A percentile compares a stretch with the other conserved stretches of the same genome.
Evolutionary conservation across 2,888 invertebrate species (phyloP).

Genomic region (Panopea generosa): DNA sequence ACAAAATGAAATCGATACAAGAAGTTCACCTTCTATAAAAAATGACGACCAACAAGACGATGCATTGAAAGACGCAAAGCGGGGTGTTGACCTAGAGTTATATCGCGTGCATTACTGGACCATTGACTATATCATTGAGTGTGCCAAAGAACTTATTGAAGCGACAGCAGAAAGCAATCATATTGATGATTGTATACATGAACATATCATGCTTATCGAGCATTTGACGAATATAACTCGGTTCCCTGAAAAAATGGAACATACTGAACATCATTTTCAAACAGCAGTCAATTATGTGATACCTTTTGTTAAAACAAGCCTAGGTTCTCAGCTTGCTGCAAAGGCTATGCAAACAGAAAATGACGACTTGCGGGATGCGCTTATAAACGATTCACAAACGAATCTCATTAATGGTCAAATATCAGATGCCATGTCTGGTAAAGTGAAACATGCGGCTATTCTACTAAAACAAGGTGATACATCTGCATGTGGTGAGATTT

Average conservation of each 20-base stretch:
- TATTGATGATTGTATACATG: slow-evolving; percentile 11
- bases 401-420: neutral
- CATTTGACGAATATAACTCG: slow-evolving; percentile 5
- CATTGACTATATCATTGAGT: slow-evolving; percentile 9
- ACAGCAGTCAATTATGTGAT: slow-evolving; percentile 7
- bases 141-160: slow-evolving; percentile 20
- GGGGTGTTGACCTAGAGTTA: slow-evolving; percentile 10
- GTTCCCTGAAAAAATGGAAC: neutral
- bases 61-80: neutral
- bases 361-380: too few species aligned
- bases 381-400: neutral
- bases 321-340: slow-evolving; percentile 16
- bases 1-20: too few species aligned
- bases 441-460: slow-evolving; percentile 15
- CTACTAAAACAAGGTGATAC: neutral
- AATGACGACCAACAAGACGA: neutral
- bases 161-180: slow-evolving; percentile 8
- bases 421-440: slow-evolving; percentile 15
- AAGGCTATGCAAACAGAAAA: neutral
- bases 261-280: neutral
- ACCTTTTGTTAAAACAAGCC: slow-evolving; percentile 15
- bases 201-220: neutral
- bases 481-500: neutral
- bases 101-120: slow-evolving; percentile 22
- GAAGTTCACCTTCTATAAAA: too few species aligned